Base-by-base conservation (phyloP, 1,140 invertebrate species). In the Hyposmocoma kahamanoa region DNA sequence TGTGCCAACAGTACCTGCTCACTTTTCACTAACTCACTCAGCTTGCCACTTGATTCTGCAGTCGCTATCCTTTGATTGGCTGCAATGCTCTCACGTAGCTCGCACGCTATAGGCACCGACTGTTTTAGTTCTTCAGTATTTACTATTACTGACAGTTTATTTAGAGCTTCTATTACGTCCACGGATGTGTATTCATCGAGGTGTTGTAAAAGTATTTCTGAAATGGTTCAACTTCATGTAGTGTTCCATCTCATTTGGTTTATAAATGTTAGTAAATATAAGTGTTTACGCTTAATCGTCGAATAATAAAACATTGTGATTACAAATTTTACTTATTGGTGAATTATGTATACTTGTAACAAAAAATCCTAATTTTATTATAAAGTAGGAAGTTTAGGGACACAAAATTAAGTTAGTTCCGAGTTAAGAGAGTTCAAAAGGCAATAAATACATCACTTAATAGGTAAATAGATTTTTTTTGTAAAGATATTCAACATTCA, bases 131-230 rank as follows among this genome's bases (percentile, higher is more conserved):
- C 5, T 26, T 5, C 24, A 26, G 24, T 11, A 26, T 26, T 26
- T 26, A 6, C 24, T 6, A 11, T 6, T 11, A 11, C 11, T 26
- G 24, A 26, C 24, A 26, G 24, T 34, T 42, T 22, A 11, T 42
- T 21, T n/a, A 21, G 10, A 1, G 9, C 39, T 13, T 22, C 17
- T 2, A 22, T 9, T n/a, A 21, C 22, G 21, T 22, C 39, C 21
- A n/a, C 39, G 2, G 39, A 21, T 22, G 10, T 22, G n/a, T 42
- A 11, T 10, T 43, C 48, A 9, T 50, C 17, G 28, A 50, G 43
- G 21, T 50, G 41, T 44, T 49, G 8, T 26, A 49, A 42, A 9
- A 42, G 17, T 2, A 38, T n/a, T 42, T 22, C 47, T 49, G 47
- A 30, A 49, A 49, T 36, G 2, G 32, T 3, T 17, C 8, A 6